Percentiles rank a stretch among this genome's conserved stretches.
Evolutionary conservation across 1,140 invertebrate species (phyloP).

Genomic region (Cherax destructor): DNA sequence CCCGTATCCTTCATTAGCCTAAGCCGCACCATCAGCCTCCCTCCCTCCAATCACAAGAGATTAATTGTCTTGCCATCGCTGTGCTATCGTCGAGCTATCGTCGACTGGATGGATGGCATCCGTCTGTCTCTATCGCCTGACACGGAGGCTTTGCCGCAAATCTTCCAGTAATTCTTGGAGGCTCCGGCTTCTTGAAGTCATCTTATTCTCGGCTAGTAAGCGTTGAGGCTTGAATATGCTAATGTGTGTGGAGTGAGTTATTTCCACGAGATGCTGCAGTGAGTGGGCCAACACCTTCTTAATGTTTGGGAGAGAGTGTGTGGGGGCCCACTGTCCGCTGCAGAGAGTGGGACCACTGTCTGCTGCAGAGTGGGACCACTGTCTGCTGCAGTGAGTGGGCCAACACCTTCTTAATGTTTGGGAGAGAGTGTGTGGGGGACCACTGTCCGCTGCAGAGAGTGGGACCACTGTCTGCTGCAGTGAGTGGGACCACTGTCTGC

Average conservation of each 20-base stretch:
- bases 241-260: neutral
- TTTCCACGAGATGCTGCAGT: neutral
- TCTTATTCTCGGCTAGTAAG: neutral
- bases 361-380: too few species aligned
- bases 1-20: constrained; percentile 14
- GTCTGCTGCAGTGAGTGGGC: neutral
- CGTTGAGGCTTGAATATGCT: neutral
- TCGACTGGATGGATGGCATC: neutral
- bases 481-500: too few species aligned
- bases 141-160: neutral
- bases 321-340: too few species aligned
- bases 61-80: neutral
- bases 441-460: neutral
- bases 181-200: neutral
- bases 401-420: neutral
- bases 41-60: constrained; percentile 1
- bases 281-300: neutral
- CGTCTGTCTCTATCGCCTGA: neutral
- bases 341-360: neutral
- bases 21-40: neutral
- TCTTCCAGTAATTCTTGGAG: constrained; percentile 5
- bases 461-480: too few species aligned
- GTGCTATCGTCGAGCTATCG: constrained; percentile 1
- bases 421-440: too few species aligned
- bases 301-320: neutral